These are phyloP conservation scores for Vombatus ursinus DNA, from an alignment of 2,113 vertebrate genomes.

Conservation along the genomic window DNA sequence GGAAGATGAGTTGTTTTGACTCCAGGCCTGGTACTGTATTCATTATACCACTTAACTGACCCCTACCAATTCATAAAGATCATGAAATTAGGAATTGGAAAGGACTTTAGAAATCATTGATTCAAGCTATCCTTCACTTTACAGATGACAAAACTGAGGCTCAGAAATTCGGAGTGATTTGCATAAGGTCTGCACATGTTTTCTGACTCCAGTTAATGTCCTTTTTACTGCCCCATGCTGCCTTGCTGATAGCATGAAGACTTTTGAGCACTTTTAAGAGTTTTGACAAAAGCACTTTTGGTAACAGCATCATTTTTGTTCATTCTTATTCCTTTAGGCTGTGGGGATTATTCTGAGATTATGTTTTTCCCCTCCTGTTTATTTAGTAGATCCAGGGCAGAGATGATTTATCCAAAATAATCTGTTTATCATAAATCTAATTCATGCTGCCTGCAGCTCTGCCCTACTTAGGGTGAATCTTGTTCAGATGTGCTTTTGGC, in stretches of 20 bases:
- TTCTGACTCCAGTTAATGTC: not conserved
- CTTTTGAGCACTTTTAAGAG: not conserved
- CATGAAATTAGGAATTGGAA: not conserved
- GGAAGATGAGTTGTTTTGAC: not conserved
- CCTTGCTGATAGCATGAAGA: not conserved
- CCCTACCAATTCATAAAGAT: not conserved
- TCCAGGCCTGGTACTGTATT: not conserved
- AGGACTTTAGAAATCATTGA: not conserved
- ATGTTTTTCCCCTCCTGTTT: constrained; percentile 15
- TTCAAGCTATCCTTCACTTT: not conserved
- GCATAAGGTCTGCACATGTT: not conserved
- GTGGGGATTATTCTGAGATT: not conserved
- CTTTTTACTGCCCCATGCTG: not conserved
- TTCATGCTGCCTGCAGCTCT: not conserved
- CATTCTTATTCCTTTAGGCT: not conserved
- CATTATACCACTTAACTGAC: not conserved
- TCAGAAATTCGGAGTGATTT: not conserved
- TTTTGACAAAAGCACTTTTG: not conserved
- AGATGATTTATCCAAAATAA: constrained; percentile 8
- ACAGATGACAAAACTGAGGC: not conserved
- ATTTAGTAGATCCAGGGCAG: constrained; percentile 6
- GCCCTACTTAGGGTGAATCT: not conserved
- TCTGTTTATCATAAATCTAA: not conserved
- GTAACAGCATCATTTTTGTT: not conserved
- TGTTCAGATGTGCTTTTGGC: not conserved